Base-by-base conservation (phyloP, 2,888 invertebrate species). In the Drosophila greeni region DNA sequence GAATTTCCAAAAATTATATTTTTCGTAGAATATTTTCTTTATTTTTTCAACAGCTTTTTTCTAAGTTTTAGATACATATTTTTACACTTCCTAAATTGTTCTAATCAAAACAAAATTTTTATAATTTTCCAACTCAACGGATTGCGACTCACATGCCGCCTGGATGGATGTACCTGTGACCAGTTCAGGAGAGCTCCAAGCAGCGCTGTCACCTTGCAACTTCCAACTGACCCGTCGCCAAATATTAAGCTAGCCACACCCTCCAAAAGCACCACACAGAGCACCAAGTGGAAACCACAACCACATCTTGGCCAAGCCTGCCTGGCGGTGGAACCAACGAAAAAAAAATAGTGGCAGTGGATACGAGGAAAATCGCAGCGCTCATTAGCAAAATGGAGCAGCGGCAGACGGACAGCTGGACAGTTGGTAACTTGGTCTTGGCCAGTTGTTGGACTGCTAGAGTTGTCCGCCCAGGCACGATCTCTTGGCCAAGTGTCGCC, bases 401-500 rank as follows among this genome's bases (percentile, higher is more conserved):
- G 66, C 47, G 34, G 42, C 56, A 58, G 42, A 33, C 39, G 57
- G 57, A 53, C 54, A 58, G 40, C 12, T 34, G 59, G 59, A 24
- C 59, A 60, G 24, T 37, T 39, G 31, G 43, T 18, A 24, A 37
- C 20, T 31, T 48, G 48, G 61, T 29, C 45, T 45, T 31, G 51
- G 47, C 49, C 52, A 53, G 45, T 31, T 16, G 45, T 20, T 45
- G 34, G 67, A 43, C 43, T 37, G 34, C 14, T 9, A 55, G 59
- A 55, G 59, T 58, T 56, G 56, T 69, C 51, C 61, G 61, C 51
- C 64, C 51, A 62, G 57, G 29, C 78, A 74, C 76, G 80, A 79
- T 76, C 76, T 70, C 18, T 65, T 79, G 70, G 74, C 77, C 82
- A 82, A 79, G 79, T 79, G 79, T 79, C 80, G 77, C 82, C 62